A percentile compares a stretch with the other conserved stretches of the same genome.
These are phyloP conservation scores for Podarcis siculus DNA, from an alignment of 2,797 vertebrate species.

Conservation along the genomic window DNA sequence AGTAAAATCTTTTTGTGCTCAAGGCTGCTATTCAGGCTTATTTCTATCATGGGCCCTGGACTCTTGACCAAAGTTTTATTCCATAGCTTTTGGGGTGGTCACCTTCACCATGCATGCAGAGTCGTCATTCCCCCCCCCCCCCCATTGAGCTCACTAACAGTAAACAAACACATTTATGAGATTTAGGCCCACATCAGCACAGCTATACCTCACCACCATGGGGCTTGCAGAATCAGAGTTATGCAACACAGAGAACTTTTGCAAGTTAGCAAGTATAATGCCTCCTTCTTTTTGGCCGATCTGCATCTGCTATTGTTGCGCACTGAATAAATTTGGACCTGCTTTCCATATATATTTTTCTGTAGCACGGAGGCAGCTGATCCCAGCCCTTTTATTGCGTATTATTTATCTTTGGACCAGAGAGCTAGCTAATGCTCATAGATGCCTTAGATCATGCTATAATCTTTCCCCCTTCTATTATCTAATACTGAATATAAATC, in stretches of 20 bases:
- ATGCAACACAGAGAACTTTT: not conserved
- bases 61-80: too few species aligned
- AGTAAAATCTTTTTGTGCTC: too few species aligned
- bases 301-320: conserved; percentile 20
- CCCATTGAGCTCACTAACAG: not conserved
- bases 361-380: conserved; percentile 40
- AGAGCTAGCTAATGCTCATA: conserved; percentile 42
- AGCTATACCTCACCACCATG: not conserved
- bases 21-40: too few species aligned
- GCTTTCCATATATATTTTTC: conserved; percentile 42
- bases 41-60: too few species aligned
- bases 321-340: conserved; percentile 15
- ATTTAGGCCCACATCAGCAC: not conserved
- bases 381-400: conserved; percentile 39
- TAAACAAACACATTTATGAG: not conserved
- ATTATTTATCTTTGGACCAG: conserved; percentile 54
- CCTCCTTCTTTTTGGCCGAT: conserved; percentile 16
- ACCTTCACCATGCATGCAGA: too few species aligned
- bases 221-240: not conserved
- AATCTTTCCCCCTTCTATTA: conserved; percentile 66
- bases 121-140: too few species aligned
- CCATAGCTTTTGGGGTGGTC: too few species aligned
- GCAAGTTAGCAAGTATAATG: not conserved
- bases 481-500: conserved; percentile 72
- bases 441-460: conserved; percentile 61